A percentile compares a stretch with the other conserved stretches of the same genome.
Conservation (phyloP, 1,140 invertebrate genomes). For the Drosophila kikkawai region DNA sequence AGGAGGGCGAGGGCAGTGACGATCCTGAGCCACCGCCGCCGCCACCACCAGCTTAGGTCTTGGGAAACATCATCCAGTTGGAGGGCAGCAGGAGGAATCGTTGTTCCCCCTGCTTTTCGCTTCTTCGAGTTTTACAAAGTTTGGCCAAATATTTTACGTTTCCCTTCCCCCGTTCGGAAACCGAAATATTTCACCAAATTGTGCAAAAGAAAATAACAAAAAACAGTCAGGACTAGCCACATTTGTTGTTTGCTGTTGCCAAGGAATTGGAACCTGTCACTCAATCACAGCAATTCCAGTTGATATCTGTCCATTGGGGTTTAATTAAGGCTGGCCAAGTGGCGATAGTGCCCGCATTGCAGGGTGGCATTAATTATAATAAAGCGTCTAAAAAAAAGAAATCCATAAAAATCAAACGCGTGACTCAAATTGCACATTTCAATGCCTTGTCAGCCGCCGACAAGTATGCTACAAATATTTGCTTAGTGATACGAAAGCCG, state of each 20-base stretch:
- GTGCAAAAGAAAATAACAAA: conserved; percentile 24
- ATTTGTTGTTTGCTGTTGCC: conserved; percentile 18
- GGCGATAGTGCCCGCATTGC: conserved; percentile 51
- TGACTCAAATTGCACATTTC: conserved; percentile 37
- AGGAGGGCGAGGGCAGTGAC: conserved; percentile 28
- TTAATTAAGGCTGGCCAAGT: conserved; percentile 68
- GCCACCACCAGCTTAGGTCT: conserved; percentile 12
- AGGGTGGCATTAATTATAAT: conserved; percentile 39
- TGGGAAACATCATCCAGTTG: neutral
- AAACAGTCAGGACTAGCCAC: neutral
- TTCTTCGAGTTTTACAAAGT: conserved; percentile 20
- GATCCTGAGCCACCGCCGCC: neutral
- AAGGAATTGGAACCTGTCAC: conserved; percentile 38
- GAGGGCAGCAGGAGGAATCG: conserved; percentile 1
- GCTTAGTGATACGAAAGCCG: conserved; percentile 34
- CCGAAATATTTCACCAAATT: conserved; percentile 49
- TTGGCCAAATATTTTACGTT: conserved; percentile 37
- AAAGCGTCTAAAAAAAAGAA: conserved; percentile 30
- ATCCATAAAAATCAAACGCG: conserved; percentile 3
- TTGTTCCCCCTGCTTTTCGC: neutral
- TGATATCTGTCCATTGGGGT: conserved; percentile 58
- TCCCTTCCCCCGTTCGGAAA: neutral
- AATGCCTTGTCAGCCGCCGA: conserved; percentile 5
- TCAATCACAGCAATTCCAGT: conserved; percentile 37
- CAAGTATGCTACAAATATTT: conserved; percentile 72